Base-by-base conservation (phyloP, 2,797 vertebrate genomes). In the Phataginus tetradactyla region DNA sequence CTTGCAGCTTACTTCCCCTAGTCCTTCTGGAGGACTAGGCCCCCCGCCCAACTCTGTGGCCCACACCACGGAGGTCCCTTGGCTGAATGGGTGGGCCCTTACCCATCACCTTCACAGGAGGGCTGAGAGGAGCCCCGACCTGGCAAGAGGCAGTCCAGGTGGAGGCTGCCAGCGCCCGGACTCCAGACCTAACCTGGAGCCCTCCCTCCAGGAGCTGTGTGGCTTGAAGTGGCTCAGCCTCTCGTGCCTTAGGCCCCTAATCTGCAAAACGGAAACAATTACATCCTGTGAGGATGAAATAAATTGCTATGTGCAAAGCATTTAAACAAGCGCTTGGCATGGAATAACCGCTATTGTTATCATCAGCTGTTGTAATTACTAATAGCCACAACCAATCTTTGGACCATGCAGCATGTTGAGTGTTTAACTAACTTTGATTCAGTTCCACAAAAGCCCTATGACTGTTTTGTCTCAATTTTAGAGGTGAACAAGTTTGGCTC, bases 211-310 rank as follows among this genome's bases (percentile, higher is more conserved):
- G 25, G 8, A n/a, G 45, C 25, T 39, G 17, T 34, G 64, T 32
- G 53, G 49, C 64, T 53, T 32, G 20, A 42, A 61, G 61, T 34
- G 17, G 15, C 27, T 42, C 34, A 34, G 15, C 51, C 18, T 63
- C 37, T 72, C 53, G 9, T 69, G 78, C 59, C 78, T 95, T 9
- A 12, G 81, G 68, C 55, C 77, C 20, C 66, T 84, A 79, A 20
- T 85, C 90, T 71, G 11, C 64, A 85, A 90, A 96, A n/a, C 39
- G 83, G 51, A 59, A 71, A 69, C 45, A 61, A 39, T 29, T 45
- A 32, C 5, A 51, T 42, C 45, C 12, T 39, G 34, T 74, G 25
- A 72, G 42, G 39, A 37, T 59, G 42, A 84, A 89, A 63, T 78
- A 37, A 86, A 15, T 49, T 42, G 29, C 27, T 23, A 14, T 1